Evolutionary conservation across 2,797 vertebrate species (phyloP).

Genomic region (Takifugu rubripes): DNA sequence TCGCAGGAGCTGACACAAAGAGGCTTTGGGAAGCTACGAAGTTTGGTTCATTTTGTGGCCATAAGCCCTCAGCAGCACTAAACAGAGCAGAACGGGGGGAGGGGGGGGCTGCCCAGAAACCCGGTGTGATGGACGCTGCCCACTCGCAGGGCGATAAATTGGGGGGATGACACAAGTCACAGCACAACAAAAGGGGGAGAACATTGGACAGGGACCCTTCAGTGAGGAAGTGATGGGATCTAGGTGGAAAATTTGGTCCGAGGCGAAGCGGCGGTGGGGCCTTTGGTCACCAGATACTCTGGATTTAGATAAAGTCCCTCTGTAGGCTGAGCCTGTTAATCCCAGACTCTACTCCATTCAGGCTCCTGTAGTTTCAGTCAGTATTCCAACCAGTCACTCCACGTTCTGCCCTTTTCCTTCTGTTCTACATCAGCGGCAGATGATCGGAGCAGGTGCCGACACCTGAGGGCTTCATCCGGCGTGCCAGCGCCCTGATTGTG

Average conservation of each 20-base stretch:
- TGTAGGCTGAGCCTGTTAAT: constrained; percentile 63
- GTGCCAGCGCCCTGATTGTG: constrained; percentile 31
- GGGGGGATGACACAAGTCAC: constrained; percentile 76
- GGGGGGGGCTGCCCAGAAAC: constrained; percentile 51
- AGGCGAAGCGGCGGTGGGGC: constrained; percentile 56
- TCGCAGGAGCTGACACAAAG: constrained; percentile 46
- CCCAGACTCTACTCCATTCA: constrained; percentile 39
- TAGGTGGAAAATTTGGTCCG: constrained; percentile 72
- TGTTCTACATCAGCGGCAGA: constrained; percentile 36
- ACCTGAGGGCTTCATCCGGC: constrained; percentile 30
- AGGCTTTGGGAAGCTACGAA: constrained; percentile 60
- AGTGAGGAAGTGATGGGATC: constrained; percentile 73
- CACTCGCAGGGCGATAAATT: constrained; percentile 77
- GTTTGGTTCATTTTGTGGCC: constrained; percentile 34
- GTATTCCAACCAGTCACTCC: too few species aligned
- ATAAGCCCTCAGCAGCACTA: constrained; percentile 55
- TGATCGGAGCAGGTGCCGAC: constrained; percentile 20
- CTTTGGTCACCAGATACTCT: constrained; percentile 66
- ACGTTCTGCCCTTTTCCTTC: background rate
- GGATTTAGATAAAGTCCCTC: constrained; percentile 72
- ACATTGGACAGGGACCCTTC: constrained; percentile 76
- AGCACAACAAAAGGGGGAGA: constrained; percentile 75
- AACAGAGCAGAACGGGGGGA: constrained; percentile 65
- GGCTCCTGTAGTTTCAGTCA: too few species aligned
- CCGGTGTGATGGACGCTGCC: constrained; percentile 76